Evolutionary conservation across 2,113 vertebrate species (phyloP).

Genomic region (Phalacrocorax carbo): DNA sequence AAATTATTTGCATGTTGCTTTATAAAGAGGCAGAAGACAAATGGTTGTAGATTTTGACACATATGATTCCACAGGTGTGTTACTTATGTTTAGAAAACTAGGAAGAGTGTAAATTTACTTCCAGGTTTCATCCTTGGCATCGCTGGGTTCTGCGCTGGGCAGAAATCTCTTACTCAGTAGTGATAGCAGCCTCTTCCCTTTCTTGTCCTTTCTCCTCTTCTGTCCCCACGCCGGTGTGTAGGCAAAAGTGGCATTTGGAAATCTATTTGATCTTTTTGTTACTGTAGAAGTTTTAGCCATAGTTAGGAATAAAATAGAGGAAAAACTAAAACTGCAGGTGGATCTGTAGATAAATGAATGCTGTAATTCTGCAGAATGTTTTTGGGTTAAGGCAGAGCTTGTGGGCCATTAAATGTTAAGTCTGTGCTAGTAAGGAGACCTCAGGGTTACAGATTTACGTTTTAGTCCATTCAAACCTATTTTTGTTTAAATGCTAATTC

Average conservation of each 20-base stretch:
- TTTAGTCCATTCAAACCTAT: neutral
- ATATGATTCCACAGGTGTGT: neutral
- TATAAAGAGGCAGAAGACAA: neutral
- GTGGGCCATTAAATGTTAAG: neutral
- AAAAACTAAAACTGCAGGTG: neutral
- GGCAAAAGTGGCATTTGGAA: neutral
- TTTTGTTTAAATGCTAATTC: neutral
- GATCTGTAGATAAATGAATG: neutral
- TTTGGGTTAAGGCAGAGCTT: neutral
- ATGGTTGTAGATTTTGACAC: neutral
- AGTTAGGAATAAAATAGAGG: neutral
- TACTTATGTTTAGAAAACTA: neutral
- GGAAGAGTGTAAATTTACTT: neutral
- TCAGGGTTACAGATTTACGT: neutral
- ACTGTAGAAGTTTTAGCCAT: neutral
- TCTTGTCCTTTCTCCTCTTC: too few species aligned
- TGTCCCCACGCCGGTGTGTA: fast-evolving
- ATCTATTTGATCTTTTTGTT: neutral
- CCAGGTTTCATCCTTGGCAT: neutral
- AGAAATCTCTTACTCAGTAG: neutral
- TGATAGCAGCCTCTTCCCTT: neutral
- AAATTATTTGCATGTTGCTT: neutral
- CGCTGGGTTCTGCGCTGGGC: neutral
- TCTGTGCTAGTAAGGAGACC: neutral
- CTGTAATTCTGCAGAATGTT: neutral